A percentile compares a stretch with the other conserved stretches of the same genome.
phyloP scores from a whole-genome alignment of 2,113 vertebrate genomes.

The Vidua chalybeata region DNA sequence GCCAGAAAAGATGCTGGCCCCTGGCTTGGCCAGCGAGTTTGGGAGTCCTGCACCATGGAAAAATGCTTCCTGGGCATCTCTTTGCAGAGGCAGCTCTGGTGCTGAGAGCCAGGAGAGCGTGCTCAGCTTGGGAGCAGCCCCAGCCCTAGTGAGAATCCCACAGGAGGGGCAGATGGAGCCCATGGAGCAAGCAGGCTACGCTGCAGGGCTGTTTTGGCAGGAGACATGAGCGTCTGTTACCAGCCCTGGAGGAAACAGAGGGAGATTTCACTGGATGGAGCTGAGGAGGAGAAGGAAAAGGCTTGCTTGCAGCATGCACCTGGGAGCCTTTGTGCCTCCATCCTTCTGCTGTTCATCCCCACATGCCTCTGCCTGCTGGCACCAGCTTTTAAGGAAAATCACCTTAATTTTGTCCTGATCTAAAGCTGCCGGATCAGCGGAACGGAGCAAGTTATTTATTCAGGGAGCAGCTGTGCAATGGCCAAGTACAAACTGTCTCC shows the following conservation, averaged over 20 bases:
- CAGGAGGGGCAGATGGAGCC: background rate
- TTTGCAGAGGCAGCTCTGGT: background rate
- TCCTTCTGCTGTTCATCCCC: background rate
- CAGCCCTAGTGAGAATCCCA: accelerated
- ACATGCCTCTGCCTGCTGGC: background rate
- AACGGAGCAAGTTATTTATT: background rate
- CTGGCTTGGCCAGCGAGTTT: background rate
- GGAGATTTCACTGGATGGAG: background rate
- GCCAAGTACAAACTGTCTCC: background rate
- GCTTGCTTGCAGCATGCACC: background rate
- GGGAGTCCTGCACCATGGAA: too few relatives aligned
- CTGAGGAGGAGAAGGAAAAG: background rate
- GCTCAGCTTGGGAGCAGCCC: background rate
- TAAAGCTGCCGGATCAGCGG: background rate
- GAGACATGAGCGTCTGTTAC: background rate
- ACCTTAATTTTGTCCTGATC: background rate
- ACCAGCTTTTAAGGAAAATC: background rate
- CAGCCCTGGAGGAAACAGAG: background rate
- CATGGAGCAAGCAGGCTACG: background rate
- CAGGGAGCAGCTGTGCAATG: background rate
- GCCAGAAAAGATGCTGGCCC: background rate
- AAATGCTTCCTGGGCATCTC: background rate
- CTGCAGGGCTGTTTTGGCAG: background rate
- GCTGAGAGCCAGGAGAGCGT: accelerated
- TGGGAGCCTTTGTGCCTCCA: background rate